Evolutionary conservation across 37 sponge, comb jelly and placozoan genomes (phyloP).

Genomic region (Mnemiopsis leidyi): DNA sequence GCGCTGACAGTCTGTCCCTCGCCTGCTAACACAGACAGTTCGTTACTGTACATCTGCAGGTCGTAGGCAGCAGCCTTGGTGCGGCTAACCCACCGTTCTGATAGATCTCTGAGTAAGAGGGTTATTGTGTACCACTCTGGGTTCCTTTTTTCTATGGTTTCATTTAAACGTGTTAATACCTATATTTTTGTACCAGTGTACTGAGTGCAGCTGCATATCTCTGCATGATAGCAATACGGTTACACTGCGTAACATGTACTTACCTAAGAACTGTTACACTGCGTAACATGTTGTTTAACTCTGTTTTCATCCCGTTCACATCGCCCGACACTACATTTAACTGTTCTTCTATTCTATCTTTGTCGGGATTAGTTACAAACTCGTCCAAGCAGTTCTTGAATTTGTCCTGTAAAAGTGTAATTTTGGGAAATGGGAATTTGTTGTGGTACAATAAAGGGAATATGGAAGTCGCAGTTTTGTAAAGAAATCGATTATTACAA

Average conservation of each 20-base stretch:
- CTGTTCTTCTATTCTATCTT: constrained; percentile 29
- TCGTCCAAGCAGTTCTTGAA: constrained; percentile 75
- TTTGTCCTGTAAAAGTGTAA: too few species aligned
- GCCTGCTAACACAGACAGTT: constrained; percentile 45
- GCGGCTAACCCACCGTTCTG: constrained; percentile 37
- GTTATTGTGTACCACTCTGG: too few species aligned
- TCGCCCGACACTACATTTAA: constrained; percentile 48
- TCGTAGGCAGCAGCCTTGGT: constrained; percentile 41
- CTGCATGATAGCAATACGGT: too few species aligned
- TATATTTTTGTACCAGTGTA: too few species aligned
- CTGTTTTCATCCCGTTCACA: constrained; percentile 43
- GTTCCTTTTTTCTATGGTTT: too few species aligned
- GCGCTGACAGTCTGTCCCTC: constrained; percentile 65
- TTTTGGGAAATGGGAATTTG: too few species aligned
- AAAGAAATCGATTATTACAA: too few species aligned
- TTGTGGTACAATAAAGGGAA: too few species aligned
- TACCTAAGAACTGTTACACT: constrained; percentile 40
- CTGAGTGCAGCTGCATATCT: too few species aligned
- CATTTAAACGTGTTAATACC: too few species aligned
- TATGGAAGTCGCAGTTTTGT: too few species aligned
- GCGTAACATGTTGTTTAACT: background rate
- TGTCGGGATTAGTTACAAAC: constrained; percentile 68
- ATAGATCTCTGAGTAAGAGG: constrained; percentile 3
- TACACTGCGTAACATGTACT: too few species aligned
- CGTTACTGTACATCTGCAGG: constrained; percentile 56